These are phyloP conservation scores for Capitulum mitella DNA, from an alignment of 2,888 invertebrate genomes.

Conservation along the genomic window DNA sequence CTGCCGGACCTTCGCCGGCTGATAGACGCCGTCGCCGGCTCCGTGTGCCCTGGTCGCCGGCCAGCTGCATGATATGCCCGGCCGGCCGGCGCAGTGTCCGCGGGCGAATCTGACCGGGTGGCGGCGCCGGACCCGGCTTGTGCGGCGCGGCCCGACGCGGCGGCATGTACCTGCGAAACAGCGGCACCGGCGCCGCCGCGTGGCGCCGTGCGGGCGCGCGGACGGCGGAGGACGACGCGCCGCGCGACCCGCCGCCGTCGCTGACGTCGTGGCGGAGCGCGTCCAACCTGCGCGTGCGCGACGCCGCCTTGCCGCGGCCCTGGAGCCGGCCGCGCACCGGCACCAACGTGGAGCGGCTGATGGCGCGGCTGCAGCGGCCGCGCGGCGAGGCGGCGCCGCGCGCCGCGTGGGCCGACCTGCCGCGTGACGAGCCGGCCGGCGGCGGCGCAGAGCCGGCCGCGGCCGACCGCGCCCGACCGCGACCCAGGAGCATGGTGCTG, in stretches of 20 bases:
- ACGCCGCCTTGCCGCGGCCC: neutral
- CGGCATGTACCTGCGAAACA: neutral
- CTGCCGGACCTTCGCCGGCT: too few relatives aligned
- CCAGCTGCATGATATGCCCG: neutral
- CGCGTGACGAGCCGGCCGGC: neutral
- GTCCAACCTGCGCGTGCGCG: neutral
- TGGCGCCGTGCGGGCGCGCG: too few relatives aligned
- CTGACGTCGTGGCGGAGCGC: neutral
- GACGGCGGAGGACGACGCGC: neutral
- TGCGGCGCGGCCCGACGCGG: too few relatives aligned
- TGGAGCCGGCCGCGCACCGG: neutral
- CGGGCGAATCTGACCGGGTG: neutral
- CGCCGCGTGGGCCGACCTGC: neutral
- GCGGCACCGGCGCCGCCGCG: neutral
- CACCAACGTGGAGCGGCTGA: neutral
- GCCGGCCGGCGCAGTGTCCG: neutral
- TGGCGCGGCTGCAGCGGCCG: neutral
- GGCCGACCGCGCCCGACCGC: neutral
- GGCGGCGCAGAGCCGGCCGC: neutral
- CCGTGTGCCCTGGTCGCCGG: neutral
- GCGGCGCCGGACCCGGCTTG: neutral
- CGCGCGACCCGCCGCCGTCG: neutral
- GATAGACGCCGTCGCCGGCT: neutral
- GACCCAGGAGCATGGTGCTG: constrained; percentile 3
- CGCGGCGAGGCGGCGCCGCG: neutral